Base-by-base conservation (phyloP, 2,113 vertebrate genomes). In the Cromileptes altivelis region DNA sequence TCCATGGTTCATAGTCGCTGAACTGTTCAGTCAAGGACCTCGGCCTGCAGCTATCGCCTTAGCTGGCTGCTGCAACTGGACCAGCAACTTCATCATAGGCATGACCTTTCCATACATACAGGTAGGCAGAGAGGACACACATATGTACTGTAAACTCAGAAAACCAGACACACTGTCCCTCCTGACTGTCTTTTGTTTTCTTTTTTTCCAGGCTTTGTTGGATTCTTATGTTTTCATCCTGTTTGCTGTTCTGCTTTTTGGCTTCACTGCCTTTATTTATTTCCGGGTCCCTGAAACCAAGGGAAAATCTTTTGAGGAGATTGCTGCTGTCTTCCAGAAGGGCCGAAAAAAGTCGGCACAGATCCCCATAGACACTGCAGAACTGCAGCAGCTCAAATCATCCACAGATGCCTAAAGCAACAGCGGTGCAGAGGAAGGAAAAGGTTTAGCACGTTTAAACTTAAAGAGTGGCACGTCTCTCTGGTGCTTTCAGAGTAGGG, bases 11-110 rank as follows among this genome's bases (percentile, higher is more conserved):
- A 98, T 99, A 0, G 98, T 98, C 13, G 98, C 98, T 0, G 98
- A 99, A n/a, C 92, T 99, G 49, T 99, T 99, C 95, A 98, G 97
- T 69, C 98, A 99, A 91, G 98, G 97, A n/a, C 97, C 98, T 0
- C 97, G 98, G 0, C 97, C 98, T 0, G 96, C 98, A 0, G 98
- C 98, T 61, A 95, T 99, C 0, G 97, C 98, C 0, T 58, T 98
- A 0, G 97, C 97, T 0, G 95, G 98, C 6, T 98, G 96, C 93
- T 96, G 95, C 94, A 99, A 99, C 93, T 99, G 98, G 98, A 93
- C 95, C 75, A 97, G 97, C 94, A 99, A 99, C 92, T 99, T 99
- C 94, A 90, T 99, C 0, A 78, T 99, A n/a, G 98, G 94, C 52
- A 97, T 99, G 97, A 97, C 95, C 37, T 99, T 99, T 91, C 96